phyloP scores from a whole-genome alignment of 2,113 vertebrate species.

The Antigone vipio region DNA sequence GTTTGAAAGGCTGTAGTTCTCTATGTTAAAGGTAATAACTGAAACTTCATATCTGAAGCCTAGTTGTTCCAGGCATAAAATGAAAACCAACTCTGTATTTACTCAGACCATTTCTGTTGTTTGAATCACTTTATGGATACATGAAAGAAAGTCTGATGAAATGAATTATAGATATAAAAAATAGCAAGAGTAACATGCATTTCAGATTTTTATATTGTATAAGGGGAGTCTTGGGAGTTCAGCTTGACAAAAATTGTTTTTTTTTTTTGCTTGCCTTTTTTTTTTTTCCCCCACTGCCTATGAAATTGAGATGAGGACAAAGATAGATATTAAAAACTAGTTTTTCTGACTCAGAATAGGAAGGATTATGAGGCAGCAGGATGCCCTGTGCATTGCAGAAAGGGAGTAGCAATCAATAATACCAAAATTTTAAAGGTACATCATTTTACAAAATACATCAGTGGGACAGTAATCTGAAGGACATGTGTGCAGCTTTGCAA shows the following conservation, averaged over 20 bases:
- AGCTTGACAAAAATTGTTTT: neutral
- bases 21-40: neutral
- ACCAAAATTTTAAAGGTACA: neutral
- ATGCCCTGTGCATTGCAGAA: neutral
- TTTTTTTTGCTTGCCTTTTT: neutral
- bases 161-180: conserved; percentile 35
- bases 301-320: conserved; percentile 2
- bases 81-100: conserved; percentile 27
- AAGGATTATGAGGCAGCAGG: neutral
- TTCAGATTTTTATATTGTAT: neutral
- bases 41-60: neutral
- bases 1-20: neutral
- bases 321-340: neutral
- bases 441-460: neutral
- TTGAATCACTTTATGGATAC: conserved; percentile 14
- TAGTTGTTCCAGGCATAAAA: neutral
- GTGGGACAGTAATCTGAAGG: neutral
- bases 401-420: neutral
- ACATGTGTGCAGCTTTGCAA: neutral
- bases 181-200: neutral
- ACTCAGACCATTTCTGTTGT: conserved; percentile 12
- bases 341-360: neutral
- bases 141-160: conserved; percentile 33
- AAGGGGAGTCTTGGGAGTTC: neutral
- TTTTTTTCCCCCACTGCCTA: neutral